Evolutionary conservation across 2,113 vertebrate species (phyloP), one percentile per base, ranked within the genome.

Genomic region (Thalassoma bifasciatum): DNA sequence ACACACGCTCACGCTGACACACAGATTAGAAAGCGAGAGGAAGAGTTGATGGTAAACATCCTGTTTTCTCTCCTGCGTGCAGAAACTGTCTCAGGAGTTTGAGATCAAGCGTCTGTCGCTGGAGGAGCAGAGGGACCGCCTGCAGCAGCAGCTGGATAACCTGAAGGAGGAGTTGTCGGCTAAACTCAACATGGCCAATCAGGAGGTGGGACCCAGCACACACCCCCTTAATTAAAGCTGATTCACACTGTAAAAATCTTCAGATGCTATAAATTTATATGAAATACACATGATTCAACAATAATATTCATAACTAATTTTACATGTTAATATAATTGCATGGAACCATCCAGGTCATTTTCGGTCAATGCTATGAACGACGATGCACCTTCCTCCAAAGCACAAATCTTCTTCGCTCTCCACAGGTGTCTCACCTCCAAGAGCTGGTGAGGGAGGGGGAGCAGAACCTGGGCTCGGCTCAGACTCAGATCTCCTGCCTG

Each of bases 61-160:
- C 21, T 49, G 53, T 14, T 1, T 36, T 13, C 21, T 4, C 22
- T 46, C 13, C 60, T 1, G 11, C 40, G 3, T 47, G 16, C 88
- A 99, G 98, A 97, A 99, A 86, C 86, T 98, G 91, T 96, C 96
- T 58, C 97, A 99, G 89, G 95, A 96, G 84, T 95, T 96, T 93
- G 95, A 97, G 91, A 98, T 97, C 37, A 96, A 96, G 70, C 96
- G 94, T 14, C 76, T 95, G 69, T 95, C 93, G 7, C 75, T 99
- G 89, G 97, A 98, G 91, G 96, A 96, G 17, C 96, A 97, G 91
- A 94, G 96, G 67, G 95, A 93, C 85, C 94, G 95, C 37, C 94
- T 98, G 53, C 95, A 95, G 76, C 95, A 95, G 82, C 95, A 98
- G 62, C 85, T 99, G 49, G 96, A 98, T 88, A 97, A 94, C 66